Conservation (phyloP, 37 sponge, comb jelly and placozoan genomes). For the Dysidea cf. avara region DNA sequence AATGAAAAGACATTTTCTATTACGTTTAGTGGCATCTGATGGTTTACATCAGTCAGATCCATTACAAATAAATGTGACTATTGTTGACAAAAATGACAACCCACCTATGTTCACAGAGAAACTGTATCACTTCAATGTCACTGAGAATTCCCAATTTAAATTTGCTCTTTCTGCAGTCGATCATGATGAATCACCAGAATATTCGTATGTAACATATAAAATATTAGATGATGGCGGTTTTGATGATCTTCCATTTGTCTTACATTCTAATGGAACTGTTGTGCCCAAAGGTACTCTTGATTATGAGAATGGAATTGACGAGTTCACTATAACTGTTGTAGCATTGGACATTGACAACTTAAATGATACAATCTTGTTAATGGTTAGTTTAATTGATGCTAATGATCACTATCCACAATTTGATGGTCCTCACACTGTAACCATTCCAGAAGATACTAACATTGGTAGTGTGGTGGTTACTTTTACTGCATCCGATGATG, state of each 20-base stretch:
- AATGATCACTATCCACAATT: constrained; percentile 61
- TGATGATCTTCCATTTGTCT: constrained; percentile 9
- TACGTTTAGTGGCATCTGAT: too few relatives aligned
- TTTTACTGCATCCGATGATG: constrained; percentile 38
- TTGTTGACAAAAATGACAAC: constrained; percentile 29
- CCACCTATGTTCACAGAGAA: constrained; percentile 26
- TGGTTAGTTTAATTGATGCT: constrained; percentile 29
- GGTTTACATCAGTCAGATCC: too few relatives aligned
- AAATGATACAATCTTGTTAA: too few relatives aligned
- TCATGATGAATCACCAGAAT: constrained; percentile 23
- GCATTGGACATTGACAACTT: constrained; percentile 9
- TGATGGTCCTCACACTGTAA: too few relatives aligned
- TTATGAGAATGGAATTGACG: constrained; percentile 26
- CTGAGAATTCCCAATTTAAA: constrained; percentile 36
- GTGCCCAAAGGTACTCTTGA: constrained; percentile 30
- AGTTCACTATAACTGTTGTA: constrained; percentile 35
- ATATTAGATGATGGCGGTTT: not conserved
- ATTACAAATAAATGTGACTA: too few relatives aligned
- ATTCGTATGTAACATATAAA: constrained; percentile 2
- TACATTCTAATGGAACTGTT: constrained; percentile 38
- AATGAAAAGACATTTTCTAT: too few relatives aligned
- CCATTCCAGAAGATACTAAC: not conserved
- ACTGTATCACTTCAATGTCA: constrained; percentile 39
- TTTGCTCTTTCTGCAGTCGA: constrained; percentile 23
- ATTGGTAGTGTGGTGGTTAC: constrained; percentile 1